phyloP scores from a whole-genome alignment of 2,797 vertebrate genomes.

The Cheirogaleus major region DNA sequence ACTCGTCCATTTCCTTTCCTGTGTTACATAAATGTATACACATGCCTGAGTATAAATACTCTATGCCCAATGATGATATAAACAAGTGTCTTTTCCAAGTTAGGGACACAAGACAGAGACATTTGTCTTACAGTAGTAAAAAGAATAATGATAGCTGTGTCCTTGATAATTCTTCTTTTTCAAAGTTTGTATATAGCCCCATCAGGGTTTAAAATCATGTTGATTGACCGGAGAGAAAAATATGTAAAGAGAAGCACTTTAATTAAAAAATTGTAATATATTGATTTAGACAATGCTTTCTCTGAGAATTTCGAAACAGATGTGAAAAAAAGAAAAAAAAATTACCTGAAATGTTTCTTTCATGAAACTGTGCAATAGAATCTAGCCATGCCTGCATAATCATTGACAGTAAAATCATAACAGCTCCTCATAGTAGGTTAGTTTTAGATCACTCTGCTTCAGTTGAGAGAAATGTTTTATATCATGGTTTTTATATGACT shows the following conservation, averaged over 20 bases:
- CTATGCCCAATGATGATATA: not conserved
- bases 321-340: not conserved
- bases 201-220: constrained; percentile 24
- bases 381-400: not conserved
- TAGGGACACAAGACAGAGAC: constrained; percentile 65
- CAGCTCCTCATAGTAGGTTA: constrained; percentile 31
- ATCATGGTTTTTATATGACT: constrained; percentile 80
- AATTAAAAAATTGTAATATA: not conserved
- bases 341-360: not conserved
- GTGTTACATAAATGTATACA: not conserved
- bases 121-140: constrained; percentile 21
- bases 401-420: constrained; percentile 20
- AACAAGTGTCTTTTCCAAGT: constrained; percentile 59
- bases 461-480: constrained; percentile 80
- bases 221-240: not conserved
- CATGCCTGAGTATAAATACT: not conserved
- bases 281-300: constrained; percentile 43
- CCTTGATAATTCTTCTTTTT: constrained; percentile 56
- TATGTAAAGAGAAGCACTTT: constrained; percentile 30
- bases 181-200: not conserved
- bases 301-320: not conserved
- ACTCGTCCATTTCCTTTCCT: not conserved
- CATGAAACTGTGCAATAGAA: not conserved
- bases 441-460: constrained; percentile 71
- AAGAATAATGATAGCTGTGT: constrained; percentile 10